Percentiles rank a stretch among this genome's conserved stretches.
These are phyloP conservation scores for Pyrgilauda ruficollis DNA, from an alignment of 2,113 vertebrate genomes.

Conservation along the genomic window DNA sequence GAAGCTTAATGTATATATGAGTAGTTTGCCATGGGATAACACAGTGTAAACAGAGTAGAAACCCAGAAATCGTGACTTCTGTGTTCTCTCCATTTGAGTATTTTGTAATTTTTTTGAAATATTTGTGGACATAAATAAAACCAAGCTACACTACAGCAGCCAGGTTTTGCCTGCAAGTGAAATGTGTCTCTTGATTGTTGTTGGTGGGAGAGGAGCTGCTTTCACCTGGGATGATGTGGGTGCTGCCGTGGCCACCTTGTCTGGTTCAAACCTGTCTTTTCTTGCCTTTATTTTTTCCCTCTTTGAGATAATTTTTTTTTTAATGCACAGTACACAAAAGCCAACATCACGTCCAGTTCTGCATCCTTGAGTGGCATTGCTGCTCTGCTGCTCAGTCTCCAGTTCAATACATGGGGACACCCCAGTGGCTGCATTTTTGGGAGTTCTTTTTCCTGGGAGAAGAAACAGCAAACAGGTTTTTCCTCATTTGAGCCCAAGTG, in stretches of 20 bases:
- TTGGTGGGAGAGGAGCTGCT: neutral
- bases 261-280: neutral
- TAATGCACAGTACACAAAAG: neutral
- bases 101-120: conserved; percentile 99
- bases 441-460: neutral
- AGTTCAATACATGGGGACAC: fast-evolving
- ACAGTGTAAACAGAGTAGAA: conserved; percentile 99
- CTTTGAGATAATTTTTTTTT: neutral
- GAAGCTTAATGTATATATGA: conserved; percentile 99
- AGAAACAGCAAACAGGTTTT: neutral
- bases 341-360: fast-evolving
- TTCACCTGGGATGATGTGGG: neutral
- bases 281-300: neutral
- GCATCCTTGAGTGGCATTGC: neutral
- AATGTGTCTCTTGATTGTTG: conserved; percentile 39
- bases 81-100: conserved; percentile 99
- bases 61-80: conserved; percentile 99
- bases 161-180: conserved; percentile 43
- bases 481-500: neutral
- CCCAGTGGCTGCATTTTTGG: neutral
- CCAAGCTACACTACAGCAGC: conserved; percentile 94
- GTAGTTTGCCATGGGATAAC: conserved; percentile 99
- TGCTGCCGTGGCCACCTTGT: neutral
- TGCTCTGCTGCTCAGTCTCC: neutral
- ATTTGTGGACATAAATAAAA: conserved; percentile 99